phyloP scores from a whole-genome alignment of 2,888 invertebrate genomes.

The Netelia inedita region DNA sequence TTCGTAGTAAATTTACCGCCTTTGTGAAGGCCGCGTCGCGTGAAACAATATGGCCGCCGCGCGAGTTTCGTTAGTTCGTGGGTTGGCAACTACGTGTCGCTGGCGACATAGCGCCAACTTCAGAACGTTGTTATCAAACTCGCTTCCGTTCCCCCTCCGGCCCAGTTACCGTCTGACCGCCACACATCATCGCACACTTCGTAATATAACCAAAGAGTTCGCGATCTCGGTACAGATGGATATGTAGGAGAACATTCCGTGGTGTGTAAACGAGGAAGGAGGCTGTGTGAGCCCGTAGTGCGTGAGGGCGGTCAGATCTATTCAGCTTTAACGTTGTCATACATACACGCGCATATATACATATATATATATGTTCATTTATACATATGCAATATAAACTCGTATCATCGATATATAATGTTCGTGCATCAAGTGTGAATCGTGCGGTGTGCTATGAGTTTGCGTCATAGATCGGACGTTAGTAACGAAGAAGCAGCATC shows the following conservation, averaged over 20 bases:
- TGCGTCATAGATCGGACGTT: constrained; percentile 75
- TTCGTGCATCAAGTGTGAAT: constrained; percentile 23
- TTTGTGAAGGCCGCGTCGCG: not conserved
- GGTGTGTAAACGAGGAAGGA: constrained; percentile 6
- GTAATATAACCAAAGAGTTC: constrained; percentile 16
- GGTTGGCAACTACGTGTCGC: not conserved
- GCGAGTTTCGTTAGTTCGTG: not conserved
- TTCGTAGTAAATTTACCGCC: not conserved
- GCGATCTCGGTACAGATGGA: constrained; percentile 5
- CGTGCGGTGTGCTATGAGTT: constrained; percentile 74
- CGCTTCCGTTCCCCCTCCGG: not conserved
- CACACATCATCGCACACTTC: not conserved
- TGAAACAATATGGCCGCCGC: not conserved
- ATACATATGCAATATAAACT: not conserved
- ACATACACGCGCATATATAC: not conserved
- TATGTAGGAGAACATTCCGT: not conserved
- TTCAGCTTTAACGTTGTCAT: not conserved
- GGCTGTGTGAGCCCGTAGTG: not conserved
- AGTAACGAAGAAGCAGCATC: constrained; percentile 58
- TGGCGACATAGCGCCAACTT: constrained; percentile 5
- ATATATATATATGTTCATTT: constrained; percentile 14
- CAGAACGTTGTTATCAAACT: constrained; percentile 19
- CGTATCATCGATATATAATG: constrained; percentile 20
- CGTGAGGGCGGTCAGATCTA: not conserved
- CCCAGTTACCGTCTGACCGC: not conserved